Conservation (phyloP, 1,140 invertebrate species). For the Panagrolaimus sp. region DNA sequence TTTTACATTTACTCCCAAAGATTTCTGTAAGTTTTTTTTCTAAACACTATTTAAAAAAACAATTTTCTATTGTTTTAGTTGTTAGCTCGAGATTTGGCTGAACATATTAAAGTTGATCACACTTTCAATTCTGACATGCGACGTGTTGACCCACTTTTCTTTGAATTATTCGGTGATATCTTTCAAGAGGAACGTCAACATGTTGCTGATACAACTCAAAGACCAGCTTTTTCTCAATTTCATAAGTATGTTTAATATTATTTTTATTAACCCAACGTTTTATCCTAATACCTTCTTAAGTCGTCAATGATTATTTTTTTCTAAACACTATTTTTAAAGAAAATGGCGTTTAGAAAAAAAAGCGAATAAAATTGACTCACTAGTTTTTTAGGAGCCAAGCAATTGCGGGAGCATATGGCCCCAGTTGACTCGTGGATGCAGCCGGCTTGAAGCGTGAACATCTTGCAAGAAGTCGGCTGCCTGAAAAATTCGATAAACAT, state of each 20-base stretch:
- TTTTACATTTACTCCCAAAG: constrained; percentile 48
- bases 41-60: not conserved
- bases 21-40: constrained; percentile 37
- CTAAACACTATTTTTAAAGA: no score
- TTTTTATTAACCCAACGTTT: no score
- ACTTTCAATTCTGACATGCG: constrained; percentile 35
- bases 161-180: constrained; percentile 50
- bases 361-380: no score
- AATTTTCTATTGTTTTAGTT: constrained; percentile 28
- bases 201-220: not conserved
- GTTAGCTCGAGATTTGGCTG: constrained; percentile 42
- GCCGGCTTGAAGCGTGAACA: constrained; percentile 5
- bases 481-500: not conserved
- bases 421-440: constrained; percentile 10
- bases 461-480: constrained; percentile 2
- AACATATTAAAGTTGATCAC: constrained; percentile 44
- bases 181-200: constrained; percentile 36
- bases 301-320: no score
- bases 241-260: not conserved
- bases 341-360: no score
- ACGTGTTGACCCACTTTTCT: constrained; percentile 38
- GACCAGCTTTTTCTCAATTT: not conserved
- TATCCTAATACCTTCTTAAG: no score
- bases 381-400: not conserved
- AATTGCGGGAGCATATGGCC: not conserved